phyloP scores from a whole-genome alignment of 2,797 vertebrate genomes.

The Gymnothorax javanicus region DNA sequence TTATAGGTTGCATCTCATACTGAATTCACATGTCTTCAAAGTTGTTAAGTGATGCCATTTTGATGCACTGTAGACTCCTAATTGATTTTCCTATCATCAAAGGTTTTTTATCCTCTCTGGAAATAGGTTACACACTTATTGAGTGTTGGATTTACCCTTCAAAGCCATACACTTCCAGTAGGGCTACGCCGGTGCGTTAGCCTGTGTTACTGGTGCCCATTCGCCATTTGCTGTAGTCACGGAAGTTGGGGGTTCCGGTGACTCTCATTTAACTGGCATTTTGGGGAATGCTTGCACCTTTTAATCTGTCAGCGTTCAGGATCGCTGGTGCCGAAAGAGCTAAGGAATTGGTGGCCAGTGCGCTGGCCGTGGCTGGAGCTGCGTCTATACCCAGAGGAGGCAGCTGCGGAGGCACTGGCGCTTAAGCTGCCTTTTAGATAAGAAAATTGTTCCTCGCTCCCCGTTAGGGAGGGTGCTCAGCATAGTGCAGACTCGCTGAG shows the following conservation, averaged over 20 bases:
- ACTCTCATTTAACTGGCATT: slow-evolving; percentile 28
- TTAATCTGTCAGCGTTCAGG: slow-evolving; percentile 4
- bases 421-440: no score
- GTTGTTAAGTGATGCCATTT: slow-evolving; percentile 4
- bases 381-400: no score
- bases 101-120: not conserved
- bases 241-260: not conserved
- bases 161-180: not conserved
- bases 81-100: slow-evolving; percentile 21
- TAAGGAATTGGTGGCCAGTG: not conserved
- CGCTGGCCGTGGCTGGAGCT: no score
- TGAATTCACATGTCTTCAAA: not conserved
- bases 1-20: not conserved
- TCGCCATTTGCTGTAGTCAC: not conserved
- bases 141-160: not conserved
- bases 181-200: not conserved
- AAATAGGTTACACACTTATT: not conserved
- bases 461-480: no score
- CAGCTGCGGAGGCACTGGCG: no score
- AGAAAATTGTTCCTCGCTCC: no score
- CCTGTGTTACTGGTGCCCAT: not conserved
- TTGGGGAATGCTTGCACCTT: slow-evolving; percentile 59
- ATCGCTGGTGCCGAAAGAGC: slow-evolving; percentile 15
- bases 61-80: not conserved
- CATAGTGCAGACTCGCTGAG: no score